These are phyloP conservation scores for Eucidaris tribuloides DNA, from an alignment of 35 echinoderm and acorn worm species.

Conservation along the genomic window DNA sequence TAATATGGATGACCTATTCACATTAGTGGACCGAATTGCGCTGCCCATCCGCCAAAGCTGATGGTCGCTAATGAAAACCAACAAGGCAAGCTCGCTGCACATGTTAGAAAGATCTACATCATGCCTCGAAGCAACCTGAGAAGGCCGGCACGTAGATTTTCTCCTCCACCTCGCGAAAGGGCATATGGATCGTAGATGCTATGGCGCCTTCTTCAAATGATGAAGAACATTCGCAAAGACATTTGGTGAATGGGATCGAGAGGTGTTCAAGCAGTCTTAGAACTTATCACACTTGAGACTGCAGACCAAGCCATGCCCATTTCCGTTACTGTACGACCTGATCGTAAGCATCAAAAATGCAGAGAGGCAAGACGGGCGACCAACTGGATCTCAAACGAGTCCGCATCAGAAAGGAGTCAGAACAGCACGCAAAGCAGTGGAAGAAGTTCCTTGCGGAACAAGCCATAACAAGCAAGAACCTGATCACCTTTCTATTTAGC, in stretches of 20 bases:
- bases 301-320: not conserved
- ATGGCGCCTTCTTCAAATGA: conserved; percentile 30
- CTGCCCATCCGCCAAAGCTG: conserved; percentile 10
- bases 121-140: not conserved
- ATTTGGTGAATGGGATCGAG: conserved; percentile 1
- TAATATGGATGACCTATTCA: conserved; percentile 40
- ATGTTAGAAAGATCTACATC: not conserved
- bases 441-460: conserved; percentile 63
- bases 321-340: conserved; percentile 63
- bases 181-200: conserved; percentile 35
- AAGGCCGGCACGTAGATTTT: too few species aligned
- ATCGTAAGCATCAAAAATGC: conserved; percentile 51
- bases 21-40: conserved; percentile 29
- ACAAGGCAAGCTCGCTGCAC: conserved; percentile 24
- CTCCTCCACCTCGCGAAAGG: not conserved
- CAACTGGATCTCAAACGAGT: conserved; percentile 33
- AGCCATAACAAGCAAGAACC: conserved; percentile 20
- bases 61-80: conserved; percentile 23
- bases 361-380: conserved; percentile 38
- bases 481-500: not conserved
- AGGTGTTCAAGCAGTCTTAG: not conserved
- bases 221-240: not conserved
- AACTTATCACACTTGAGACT: not conserved
- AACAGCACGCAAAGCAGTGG: conserved; percentile 56
- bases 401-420: not conserved